Conservation (phyloP, 2,113 vertebrate genomes). For the Ochotona princeps region DNA sequence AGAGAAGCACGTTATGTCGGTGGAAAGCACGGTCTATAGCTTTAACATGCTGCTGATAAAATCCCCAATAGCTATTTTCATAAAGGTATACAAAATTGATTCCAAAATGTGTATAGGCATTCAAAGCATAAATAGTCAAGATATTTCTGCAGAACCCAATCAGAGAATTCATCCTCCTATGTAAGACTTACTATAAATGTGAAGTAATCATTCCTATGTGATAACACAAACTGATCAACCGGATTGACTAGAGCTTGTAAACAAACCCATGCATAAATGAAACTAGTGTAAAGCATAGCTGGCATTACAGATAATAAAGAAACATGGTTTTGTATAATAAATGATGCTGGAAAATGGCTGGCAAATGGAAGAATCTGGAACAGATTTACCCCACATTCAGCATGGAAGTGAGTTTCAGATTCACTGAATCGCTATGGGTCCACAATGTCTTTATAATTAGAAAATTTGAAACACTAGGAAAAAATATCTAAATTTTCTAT, state of each 20-base stretch:
- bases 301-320: neutral
- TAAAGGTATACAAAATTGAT: neutral
- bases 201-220: neutral
- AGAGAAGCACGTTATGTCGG: neutral
- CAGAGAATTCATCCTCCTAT: neutral
- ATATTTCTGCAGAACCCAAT: neutral
- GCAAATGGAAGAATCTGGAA: neutral
- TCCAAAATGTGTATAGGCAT: neutral
- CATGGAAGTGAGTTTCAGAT: neutral
- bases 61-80: neutral
- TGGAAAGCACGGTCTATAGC: neutral
- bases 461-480: neutral
- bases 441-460: neutral
- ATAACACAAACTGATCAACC: neutral
- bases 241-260: neutral
- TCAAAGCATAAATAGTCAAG: neutral
- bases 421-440: neutral
- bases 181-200: neutral
- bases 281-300: neutral
- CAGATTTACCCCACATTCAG: neutral
- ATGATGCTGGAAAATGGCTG: neutral
- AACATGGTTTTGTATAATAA: neutral
- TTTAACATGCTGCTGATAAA: neutral
- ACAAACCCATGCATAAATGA: neutral
- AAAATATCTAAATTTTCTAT: neutral